Conservation (phyloP, 2,888 invertebrate species). For the Eristalinus aeneus region DNA sequence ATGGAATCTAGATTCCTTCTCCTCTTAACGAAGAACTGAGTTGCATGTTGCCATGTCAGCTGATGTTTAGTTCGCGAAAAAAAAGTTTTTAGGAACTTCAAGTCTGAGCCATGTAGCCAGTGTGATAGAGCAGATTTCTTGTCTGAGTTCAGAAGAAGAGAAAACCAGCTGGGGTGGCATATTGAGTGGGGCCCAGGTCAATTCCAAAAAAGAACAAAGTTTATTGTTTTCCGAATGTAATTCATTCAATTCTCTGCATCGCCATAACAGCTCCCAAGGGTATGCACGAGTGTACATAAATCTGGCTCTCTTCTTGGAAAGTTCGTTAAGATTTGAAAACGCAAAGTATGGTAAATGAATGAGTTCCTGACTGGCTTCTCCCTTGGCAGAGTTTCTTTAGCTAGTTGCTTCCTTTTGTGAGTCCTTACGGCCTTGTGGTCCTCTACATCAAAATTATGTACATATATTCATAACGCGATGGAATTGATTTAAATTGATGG, state of each 20-base stretch:
- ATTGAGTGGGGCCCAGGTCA: no score
- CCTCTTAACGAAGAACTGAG: no score
- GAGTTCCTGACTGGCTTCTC: not conserved
- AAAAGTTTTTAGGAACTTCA: no score
- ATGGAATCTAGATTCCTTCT: no score
- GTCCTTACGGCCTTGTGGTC: not conserved
- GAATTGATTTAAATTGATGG: slow-evolving; percentile 60
- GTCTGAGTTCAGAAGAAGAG: no score
- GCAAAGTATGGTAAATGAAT: not conserved
- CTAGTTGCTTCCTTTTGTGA: not conserved
- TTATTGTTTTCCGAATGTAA: not conserved
- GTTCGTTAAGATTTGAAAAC: not conserved
- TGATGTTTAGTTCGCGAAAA: no score
- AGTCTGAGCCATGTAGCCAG: no score
- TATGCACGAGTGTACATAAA: not conserved
- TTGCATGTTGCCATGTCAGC: no score
- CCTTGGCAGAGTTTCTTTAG: not conserved
- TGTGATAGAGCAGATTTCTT: no score
- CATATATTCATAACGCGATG: slow-evolving; percentile 41
- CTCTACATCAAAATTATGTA: not conserved
- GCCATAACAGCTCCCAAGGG: not conserved
- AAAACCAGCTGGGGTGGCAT: no score
- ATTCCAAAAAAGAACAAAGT: no score
- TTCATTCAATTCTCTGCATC: not conserved
- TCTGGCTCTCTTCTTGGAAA: not conserved